phyloP scores from a whole-genome alignment of 2,888 invertebrate species.

The Hypena proboscidalis region DNA sequence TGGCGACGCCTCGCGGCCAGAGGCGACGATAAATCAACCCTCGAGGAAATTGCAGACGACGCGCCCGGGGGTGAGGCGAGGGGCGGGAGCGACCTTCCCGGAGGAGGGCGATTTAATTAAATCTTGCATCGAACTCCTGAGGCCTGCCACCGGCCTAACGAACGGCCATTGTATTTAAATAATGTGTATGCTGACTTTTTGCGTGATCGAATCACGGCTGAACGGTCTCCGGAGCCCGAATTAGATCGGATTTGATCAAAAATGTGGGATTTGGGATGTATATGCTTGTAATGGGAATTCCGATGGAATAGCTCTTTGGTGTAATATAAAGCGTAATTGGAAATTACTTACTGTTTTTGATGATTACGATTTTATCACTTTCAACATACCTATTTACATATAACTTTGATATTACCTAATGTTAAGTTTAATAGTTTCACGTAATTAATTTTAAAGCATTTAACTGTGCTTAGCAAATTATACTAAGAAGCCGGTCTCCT shows the following conservation, averaged over 20 bases:
- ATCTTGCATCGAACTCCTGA: constrained; percentile 87
- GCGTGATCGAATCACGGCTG: constrained; percentile 57
- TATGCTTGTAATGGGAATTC: constrained; percentile 11
- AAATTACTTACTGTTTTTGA: too few species aligned
- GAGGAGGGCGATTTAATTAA: constrained; percentile 84
- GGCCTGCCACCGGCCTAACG: constrained; percentile 80
- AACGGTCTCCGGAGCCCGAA: constrained; percentile 41
- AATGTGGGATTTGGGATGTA: constrained; percentile 27
- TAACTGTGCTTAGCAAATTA: too few species aligned
- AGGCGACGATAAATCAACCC: constrained; percentile 84
- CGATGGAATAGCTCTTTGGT: too few species aligned
- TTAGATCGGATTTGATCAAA: constrained; percentile 47
- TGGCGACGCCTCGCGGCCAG: constrained; percentile 69
- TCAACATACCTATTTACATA: too few species aligned
- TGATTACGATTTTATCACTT: too few species aligned
- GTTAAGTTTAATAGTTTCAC: too few species aligned
- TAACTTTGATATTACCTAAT: too few species aligned
- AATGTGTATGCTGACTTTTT: constrained; percentile 81
- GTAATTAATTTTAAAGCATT: too few species aligned
- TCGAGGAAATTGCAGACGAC: constrained; percentile 80
- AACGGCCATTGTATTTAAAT: constrained; percentile 84
- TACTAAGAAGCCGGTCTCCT: too few species aligned
- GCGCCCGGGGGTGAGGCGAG: constrained; percentile 44
- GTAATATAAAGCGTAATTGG: too few species aligned
- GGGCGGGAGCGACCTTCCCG: constrained; percentile 39